Conservation (phyloP, 1,140 invertebrate genomes). For the Zaprionus taronus region DNA sequence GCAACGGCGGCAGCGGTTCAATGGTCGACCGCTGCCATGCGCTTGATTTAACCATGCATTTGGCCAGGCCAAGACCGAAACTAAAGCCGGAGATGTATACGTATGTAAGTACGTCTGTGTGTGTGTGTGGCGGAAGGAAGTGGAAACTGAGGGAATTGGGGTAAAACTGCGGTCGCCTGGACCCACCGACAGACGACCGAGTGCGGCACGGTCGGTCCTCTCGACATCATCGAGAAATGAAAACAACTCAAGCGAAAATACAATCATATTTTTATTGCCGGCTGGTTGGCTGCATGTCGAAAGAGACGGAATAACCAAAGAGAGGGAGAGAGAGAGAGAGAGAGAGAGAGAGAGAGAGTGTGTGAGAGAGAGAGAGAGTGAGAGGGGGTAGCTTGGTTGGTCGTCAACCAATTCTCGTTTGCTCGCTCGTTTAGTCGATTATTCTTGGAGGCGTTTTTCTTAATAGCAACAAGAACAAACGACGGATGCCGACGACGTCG, state of each 20-base stretch:
- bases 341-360: background rate
- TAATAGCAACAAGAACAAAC: conserved; percentile 74
- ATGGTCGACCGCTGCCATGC: conserved; percentile 70
- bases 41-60: conserved; percentile 80
- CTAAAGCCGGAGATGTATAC: conserved; percentile 21
- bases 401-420: conserved; percentile 69
- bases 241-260: conserved; percentile 83
- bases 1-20: conserved; percentile 58
- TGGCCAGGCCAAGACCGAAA: conserved; percentile 46
- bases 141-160: conserved; percentile 44
- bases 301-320: conserved; percentile 32
- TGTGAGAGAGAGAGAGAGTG: background rate
- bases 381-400: background rate
- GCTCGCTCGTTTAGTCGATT: conserved; percentile 78
- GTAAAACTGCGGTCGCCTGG: conserved; percentile 55
- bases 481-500: conserved; percentile 31
- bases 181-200: conserved; percentile 15
- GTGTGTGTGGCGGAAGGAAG: conserved; percentile 42
- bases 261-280: conserved; percentile 82
- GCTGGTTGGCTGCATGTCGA: conserved; percentile 76
- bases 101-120: conserved; percentile 1
- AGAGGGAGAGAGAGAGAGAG: background rate
- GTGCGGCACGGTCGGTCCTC: conserved; percentile 60
- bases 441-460: conserved; percentile 81
- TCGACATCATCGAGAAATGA: conserved; percentile 82